Percentiles rank a stretch among this genome's conserved stretches.
Evolutionary conservation across 2,797 vertebrate genomes (phyloP).

Genomic region (Chloroceryle inda): DNA sequence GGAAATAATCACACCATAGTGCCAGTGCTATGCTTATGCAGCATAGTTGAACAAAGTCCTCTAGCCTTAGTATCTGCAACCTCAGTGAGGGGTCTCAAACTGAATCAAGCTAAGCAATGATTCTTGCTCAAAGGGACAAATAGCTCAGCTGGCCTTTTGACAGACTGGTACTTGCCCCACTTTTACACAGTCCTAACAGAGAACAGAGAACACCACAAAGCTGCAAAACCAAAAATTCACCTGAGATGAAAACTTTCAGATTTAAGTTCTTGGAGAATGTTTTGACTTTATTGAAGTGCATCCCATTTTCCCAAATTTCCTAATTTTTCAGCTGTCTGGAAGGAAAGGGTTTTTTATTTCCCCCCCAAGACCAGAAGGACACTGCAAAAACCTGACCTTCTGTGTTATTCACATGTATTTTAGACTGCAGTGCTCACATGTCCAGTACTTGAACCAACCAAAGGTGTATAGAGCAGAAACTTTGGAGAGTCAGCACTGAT

Average conservation of each 20-base stretch:
- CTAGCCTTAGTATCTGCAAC: background rate
- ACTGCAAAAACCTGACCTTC: background rate
- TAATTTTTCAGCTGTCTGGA: background rate
- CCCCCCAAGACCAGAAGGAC: background rate
- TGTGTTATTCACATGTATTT: background rate
- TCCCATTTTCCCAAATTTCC: background rate
- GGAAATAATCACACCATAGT: background rate
- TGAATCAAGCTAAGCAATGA: background rate
- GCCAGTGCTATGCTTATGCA: background rate
- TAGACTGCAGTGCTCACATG: background rate
- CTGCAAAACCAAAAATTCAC: background rate
- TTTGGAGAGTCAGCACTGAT: background rate
- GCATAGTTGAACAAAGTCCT: background rate
- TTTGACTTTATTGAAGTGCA: background rate
- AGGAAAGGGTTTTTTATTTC: background rate
- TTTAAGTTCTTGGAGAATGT: background rate
- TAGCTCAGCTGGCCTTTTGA: background rate
- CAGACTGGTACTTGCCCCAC: background rate
- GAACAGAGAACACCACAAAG: background rate
- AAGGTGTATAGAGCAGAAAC: background rate
- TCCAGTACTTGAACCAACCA: background rate
- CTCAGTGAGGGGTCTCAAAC: background rate
- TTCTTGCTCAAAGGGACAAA: background rate
- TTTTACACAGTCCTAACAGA: background rate
- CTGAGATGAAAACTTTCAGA: background rate